Percentiles rank a stretch among this genome's conserved stretches.
These are phyloP conservation scores for Aplocera efformata DNA, from an alignment of 2,888 invertebrate species.

Conservation along the genomic window DNA sequence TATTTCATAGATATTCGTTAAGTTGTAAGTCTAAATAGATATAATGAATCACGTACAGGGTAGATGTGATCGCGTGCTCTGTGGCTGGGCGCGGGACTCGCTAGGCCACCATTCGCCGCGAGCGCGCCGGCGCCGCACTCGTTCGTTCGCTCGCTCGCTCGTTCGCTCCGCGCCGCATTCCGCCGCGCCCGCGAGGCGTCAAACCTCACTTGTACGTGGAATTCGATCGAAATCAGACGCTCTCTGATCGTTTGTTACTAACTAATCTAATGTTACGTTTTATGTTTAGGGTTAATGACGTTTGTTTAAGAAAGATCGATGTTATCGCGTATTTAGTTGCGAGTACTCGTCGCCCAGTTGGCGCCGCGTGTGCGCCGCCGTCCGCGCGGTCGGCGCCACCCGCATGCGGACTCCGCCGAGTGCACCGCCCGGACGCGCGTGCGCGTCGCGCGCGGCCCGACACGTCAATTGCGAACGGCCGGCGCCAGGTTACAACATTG, in stretches of 20 bases:
- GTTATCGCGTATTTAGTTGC: constrained; percentile 28
- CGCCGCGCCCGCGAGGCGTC: constrained; percentile 1
- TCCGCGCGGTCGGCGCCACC: constrained; percentile 34
- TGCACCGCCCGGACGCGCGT: constrained; percentile 63
- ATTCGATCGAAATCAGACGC: background rate
- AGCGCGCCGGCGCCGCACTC: constrained; percentile 23
- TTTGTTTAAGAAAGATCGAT: constrained; percentile 7
- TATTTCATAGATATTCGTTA: constrained; percentile 68
- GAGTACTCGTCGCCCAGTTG: constrained; percentile 55
- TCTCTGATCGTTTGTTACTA: constrained; percentile 8
- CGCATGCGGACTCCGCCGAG: constrained; percentile 39
- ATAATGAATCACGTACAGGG: constrained; percentile 74
- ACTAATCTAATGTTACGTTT: constrained; percentile 7
- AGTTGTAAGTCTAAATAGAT: constrained; percentile 68
- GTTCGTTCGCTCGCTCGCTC: constrained; percentile 10
- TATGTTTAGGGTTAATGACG: constrained; percentile 5
- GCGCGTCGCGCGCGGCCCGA: constrained; percentile 64
- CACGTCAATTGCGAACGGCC: constrained; percentile 77
- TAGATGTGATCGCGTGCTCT: constrained; percentile 76
- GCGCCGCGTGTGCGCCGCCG: constrained; percentile 63
- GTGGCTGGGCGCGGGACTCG: constrained; percentile 64
- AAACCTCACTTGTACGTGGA: constrained; percentile 7
- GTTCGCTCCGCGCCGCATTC: constrained; percentile 5
- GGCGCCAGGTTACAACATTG: constrained; percentile 73
- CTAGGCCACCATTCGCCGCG: constrained; percentile 10